Evolutionary conservation across 2,797 vertebrate species (phyloP).

Genomic region (Acipenser oxyrinchus): DNA sequence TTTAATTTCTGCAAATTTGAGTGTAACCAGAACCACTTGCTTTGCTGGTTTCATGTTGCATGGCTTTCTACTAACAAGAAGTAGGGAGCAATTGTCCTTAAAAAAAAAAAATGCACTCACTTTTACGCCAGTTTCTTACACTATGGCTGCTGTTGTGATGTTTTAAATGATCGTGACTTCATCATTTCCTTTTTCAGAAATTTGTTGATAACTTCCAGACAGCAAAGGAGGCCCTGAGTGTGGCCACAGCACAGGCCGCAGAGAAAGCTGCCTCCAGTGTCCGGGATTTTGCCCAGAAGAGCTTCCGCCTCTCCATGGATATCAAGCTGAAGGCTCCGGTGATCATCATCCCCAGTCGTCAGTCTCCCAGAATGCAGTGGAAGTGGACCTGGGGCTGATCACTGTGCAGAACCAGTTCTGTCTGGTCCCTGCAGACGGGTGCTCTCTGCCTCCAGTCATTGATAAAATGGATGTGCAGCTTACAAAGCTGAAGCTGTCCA

Average conservation of each 20-base stretch:
- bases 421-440: conserved; percentile 46
- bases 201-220: conserved; percentile 69
- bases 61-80: conserved; percentile 14
- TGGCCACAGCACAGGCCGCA: conserved; percentile 82
- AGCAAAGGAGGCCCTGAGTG: conserved; percentile 75
- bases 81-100: conserved; percentile 18
- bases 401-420: conserved; percentile 68
- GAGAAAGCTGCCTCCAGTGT: conserved; percentile 86
- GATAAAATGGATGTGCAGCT: conserved; percentile 72
- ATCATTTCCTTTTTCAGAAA: conserved; percentile 37
- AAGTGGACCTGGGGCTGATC: conserved; percentile 85
- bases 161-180: not conserved
- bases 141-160: conserved; percentile 7
- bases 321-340: conserved; percentile 85
- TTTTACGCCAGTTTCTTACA: conserved; percentile 10
- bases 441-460: conserved; percentile 60
- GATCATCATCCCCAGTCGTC: conserved; percentile 84
- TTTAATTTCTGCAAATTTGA: conserved; percentile 30
- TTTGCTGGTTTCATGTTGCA: conserved; percentile 19
- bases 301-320: conserved; percentile 75
- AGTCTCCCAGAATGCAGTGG: conserved; percentile 64
- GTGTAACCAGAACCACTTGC: conserved; percentile 9
- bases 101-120: not conserved
- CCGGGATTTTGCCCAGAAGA: conserved; percentile 80
- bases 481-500: conserved; percentile 69